Percentiles rank a stretch among this genome's conserved stretches.
These are phyloP conservation scores for Philopotamus ludificatus DNA, from an alignment of 1,140 invertebrate species.

Conservation along the genomic window DNA sequence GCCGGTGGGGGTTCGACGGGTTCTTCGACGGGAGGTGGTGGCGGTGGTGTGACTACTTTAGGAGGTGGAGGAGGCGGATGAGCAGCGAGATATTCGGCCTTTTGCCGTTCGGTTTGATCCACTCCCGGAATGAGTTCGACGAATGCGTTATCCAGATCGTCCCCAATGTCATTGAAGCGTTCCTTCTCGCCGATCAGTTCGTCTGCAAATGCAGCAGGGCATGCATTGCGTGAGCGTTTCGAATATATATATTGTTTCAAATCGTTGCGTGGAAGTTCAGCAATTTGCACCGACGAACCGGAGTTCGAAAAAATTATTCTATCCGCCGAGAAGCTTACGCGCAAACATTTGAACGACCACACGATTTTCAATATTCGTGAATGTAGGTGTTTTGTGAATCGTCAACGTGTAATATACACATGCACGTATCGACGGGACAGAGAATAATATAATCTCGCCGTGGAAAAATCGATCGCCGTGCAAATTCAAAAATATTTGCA, in stretches of 20 bases:
- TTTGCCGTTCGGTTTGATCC: conserved; percentile 53
- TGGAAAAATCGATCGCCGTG: not conserved
- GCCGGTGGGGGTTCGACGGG: conserved; percentile 44
- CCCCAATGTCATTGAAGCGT: conserved; percentile 95
- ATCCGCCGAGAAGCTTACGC: too few relatives aligned
- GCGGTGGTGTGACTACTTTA: conserved; percentile 45
- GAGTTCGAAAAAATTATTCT: too few relatives aligned
- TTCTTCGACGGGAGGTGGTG: conserved; percentile 44
- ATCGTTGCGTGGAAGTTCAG: not conserved
- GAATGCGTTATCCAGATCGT: conserved; percentile 97
- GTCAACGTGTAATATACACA: not conserved
- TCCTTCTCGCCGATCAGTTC: conserved; percentile 97
- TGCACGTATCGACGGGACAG: not conserved
- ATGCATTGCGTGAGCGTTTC: conserved; percentile 31
- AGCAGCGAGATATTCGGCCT: conserved; percentile 38
- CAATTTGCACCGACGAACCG: not conserved
- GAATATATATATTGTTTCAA: not conserved
- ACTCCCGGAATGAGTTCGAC: conserved; percentile 82
- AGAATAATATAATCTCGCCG: not conserved
- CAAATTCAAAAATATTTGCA: too few relatives aligned
- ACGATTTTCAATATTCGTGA: not conserved
- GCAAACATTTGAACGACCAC: not conserved
- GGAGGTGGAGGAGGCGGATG: conserved; percentile 43
- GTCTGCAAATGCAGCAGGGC: conserved; percentile 68
- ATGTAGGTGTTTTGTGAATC: not conserved